Percentiles rank a stretch among this genome's conserved stretches.
Conservation (phyloP, 2,888 invertebrate genomes). For the Pycnomerus fuliginosus region DNA sequence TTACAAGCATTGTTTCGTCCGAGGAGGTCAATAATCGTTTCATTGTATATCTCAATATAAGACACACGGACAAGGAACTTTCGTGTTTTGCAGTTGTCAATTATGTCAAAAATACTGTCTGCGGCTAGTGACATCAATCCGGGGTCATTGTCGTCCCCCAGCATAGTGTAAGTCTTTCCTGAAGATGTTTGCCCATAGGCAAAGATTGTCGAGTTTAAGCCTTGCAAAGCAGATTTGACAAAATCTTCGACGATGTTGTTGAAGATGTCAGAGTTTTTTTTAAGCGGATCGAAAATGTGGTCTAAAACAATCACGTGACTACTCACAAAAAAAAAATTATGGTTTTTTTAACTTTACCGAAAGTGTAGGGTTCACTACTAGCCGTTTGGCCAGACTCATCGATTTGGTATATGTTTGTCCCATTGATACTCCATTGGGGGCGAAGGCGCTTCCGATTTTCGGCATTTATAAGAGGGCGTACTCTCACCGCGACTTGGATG, state of each 20-base stretch:
- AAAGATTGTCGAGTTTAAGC: slow-evolving; percentile 85
- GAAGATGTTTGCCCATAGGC: slow-evolving; percentile 92
- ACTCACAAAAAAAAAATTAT: not conserved
- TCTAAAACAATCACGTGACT: slow-evolving; percentile 54
- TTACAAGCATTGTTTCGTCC: slow-evolving; percentile 61
- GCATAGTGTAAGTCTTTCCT: slow-evolving; percentile 85
- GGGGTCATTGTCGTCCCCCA: slow-evolving; percentile 66
- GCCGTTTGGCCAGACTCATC: slow-evolving; percentile 6
- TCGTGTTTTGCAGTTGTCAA: slow-evolving; percentile 62
- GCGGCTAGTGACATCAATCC: slow-evolving; percentile 78
- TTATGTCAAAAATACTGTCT: slow-evolving; percentile 67
- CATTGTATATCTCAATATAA: slow-evolving; percentile 88
- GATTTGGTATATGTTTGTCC: slow-evolving; percentile 11
- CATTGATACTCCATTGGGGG: slow-evolving; percentile 8
- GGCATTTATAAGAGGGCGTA: slow-evolving; percentile 5
- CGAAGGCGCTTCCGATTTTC: slow-evolving; percentile 5
- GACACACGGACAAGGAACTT: slow-evolving; percentile 81
- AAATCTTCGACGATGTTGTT: slow-evolving; percentile 69
- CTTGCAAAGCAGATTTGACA: slow-evolving; percentile 68
- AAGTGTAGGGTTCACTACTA: slow-evolving; percentile 7
- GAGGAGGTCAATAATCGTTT: slow-evolving; percentile 76
- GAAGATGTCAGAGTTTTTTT: slow-evolving; percentile 65
- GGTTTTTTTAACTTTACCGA: slow-evolving; percentile 5
- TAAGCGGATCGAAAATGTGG: slow-evolving; percentile 66
- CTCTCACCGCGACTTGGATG: slow-evolving; percentile 12